These are phyloP conservation scores for Linyphia triangularis DNA, from an alignment of 2,888 invertebrate genomes.

Conservation along the genomic window DNA sequence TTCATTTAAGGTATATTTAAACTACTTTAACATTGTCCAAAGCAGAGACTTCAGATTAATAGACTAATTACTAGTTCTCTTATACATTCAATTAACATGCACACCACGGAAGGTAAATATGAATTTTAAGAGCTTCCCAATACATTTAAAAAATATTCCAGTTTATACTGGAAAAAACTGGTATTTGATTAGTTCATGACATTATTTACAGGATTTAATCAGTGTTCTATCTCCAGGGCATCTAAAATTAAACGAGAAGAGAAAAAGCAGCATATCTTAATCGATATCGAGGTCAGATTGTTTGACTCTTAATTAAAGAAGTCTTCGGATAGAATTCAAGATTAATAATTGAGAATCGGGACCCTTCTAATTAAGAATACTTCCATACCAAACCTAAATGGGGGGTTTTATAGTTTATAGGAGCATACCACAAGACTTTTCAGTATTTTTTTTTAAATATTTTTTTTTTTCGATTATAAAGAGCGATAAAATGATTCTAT, in stretches of 20 bases:
- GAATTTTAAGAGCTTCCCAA: neutral
- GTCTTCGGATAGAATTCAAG: neutral
- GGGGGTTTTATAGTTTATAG: neutral
- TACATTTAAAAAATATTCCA: neutral
- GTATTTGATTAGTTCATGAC: neutral
- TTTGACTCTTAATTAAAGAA: conserved; percentile 15
- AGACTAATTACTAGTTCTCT: no score
- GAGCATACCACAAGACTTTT: no score
- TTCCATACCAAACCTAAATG: neutral
- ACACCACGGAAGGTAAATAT: no score
- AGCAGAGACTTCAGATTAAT: no score
- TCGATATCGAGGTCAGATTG: neutral
- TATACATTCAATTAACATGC: no score
- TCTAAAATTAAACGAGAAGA: neutral
- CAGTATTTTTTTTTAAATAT: no score
- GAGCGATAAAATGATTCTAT: no score
- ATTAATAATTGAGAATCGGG: conserved; percentile 12
- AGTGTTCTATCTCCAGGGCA: neutral
- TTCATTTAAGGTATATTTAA: no score
- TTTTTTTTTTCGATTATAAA: no score
- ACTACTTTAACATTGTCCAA: no score
- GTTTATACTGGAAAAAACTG: neutral
- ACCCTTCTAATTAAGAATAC: conserved; percentile 21
- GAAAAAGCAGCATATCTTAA: neutral
- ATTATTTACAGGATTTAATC: neutral